These are phyloP conservation scores for Dysdera silvatica DNA, from an alignment of 1,140 invertebrate species.

Conservation along the genomic window DNA sequence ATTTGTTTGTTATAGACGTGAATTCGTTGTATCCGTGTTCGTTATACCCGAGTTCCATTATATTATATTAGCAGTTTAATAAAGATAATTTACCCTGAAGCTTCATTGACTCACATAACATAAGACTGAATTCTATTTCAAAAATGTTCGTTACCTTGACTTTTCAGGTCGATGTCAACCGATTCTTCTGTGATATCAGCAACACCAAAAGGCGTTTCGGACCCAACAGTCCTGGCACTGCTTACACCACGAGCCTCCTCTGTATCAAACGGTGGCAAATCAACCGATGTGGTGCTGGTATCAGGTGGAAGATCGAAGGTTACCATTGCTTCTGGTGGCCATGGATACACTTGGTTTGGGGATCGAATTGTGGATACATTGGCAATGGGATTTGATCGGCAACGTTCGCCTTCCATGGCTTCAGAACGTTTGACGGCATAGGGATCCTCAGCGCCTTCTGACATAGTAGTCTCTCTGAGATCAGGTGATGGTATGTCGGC, in stretches of 20 bases:
- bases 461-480: neutral
- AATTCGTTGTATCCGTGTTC: no score
- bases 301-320: constrained; percentile 16
- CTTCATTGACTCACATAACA: no score
- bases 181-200: constrained; percentile 21
- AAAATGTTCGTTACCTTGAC: no score
- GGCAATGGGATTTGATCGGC: no score
- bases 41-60: no score
- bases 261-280: constrained; percentile 4
- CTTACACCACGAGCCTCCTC: neutral
- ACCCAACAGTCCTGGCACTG: neutral
- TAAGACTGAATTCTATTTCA: no score
- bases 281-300: constrained; percentile 8
- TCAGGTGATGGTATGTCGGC: constrained; percentile 22
- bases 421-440: neutral
- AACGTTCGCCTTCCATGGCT: no score
- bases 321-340: constrained; percentile 20
- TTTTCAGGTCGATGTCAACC: neutral
- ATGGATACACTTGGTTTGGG: no score
- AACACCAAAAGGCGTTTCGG: constrained; percentile 22
- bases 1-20: no score
- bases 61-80: no score
- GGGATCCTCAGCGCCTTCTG: constrained; percentile 12
- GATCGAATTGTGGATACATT: no score
- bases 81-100: no score